Conservation (phyloP, 1,140 invertebrate species). For the Scaptodrosophila lebanonensis region DNA sequence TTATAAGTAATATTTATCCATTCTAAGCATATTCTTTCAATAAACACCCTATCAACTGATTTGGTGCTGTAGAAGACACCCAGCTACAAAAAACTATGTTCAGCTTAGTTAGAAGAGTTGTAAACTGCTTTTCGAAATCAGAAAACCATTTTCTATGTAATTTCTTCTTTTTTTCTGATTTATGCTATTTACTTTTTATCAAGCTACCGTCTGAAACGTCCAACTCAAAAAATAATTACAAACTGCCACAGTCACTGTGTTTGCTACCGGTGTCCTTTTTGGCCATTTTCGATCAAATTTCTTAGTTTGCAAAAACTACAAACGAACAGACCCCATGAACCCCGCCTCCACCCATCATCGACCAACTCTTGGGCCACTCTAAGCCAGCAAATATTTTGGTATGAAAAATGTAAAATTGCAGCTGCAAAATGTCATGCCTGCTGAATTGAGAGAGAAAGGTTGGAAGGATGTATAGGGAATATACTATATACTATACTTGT, state of each 20-base stretch:
- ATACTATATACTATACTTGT: slow-evolving; percentile 13
- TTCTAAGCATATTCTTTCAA: too few species aligned
- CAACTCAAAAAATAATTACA: slow-evolving; percentile 46
- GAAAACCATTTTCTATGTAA: too few species aligned
- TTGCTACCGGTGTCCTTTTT: not conserved
- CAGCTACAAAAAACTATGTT: too few species aligned
- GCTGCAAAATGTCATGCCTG: slow-evolving; percentile 43
- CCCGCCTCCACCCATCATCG: not conserved
- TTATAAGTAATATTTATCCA: too few species aligned
- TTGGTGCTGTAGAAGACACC: too few species aligned
- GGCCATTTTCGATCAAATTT: slow-evolving; percentile 51
- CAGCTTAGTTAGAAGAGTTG: too few species aligned
- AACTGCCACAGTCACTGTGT: not conserved
- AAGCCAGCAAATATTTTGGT: slow-evolving; percentile 45
- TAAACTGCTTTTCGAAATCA: too few species aligned
- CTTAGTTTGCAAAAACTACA: slow-evolving; percentile 50
- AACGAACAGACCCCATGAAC: too few species aligned
- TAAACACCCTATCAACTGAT: too few species aligned
- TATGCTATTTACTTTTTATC: slow-evolving; percentile 49
- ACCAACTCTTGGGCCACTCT: not conserved
- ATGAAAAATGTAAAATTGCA: slow-evolving; percentile 53
- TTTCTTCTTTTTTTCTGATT: too few species aligned
- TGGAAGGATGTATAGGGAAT: not conserved
- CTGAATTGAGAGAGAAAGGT: not conserved
- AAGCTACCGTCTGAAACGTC: slow-evolving; percentile 48